phyloP scores from a whole-genome alignment of 2,888 invertebrate species.

The Tholera decimalis region DNA sequence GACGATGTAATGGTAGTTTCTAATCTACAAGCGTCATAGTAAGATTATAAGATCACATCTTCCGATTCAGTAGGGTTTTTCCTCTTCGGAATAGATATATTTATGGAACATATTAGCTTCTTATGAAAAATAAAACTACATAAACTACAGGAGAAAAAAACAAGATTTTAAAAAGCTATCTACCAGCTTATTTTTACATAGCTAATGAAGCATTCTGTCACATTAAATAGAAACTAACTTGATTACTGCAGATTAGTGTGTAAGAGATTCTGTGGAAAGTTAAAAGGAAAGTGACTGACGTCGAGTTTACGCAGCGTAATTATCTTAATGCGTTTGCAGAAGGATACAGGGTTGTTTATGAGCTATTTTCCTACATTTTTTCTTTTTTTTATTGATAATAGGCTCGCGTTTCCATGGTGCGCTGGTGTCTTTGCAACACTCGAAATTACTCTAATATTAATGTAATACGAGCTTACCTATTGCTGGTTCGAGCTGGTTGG shows the following conservation, averaged over 20 bases:
- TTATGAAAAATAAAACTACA: background rate
- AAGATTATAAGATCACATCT: slow-evolving; percentile 31
- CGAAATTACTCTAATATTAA: too few species aligned
- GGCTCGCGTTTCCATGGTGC: too few species aligned
- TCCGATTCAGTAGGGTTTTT: slow-evolving; percentile 23
- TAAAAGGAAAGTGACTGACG: slow-evolving; percentile 43
- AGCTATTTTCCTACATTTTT: slow-evolving; percentile 6
- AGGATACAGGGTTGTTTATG: slow-evolving; percentile 20
- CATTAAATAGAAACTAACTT: slow-evolving; percentile 40
- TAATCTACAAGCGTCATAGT: slow-evolving; percentile 40
- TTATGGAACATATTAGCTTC: background rate
- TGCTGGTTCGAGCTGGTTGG: too few species aligned
- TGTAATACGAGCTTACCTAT: too few species aligned
- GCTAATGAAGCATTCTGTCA: slow-evolving; percentile 15
- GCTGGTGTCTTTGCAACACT: too few species aligned
- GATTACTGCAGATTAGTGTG: slow-evolving; percentile 42
- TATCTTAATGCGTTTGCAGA: slow-evolving; percentile 26
- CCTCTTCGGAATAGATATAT: slow-evolving; percentile 15
- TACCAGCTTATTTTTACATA: background rate
- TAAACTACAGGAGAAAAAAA: background rate
- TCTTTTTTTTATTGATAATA: too few species aligned
- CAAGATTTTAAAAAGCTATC: background rate
- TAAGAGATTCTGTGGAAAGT: slow-evolving; percentile 51
- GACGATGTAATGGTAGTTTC: slow-evolving; percentile 40
- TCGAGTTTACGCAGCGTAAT: slow-evolving; percentile 28